These are phyloP conservation scores for Bujurquina vittata DNA, from an alignment of 2,113 vertebrate genomes.

Conservation along the genomic window DNA sequence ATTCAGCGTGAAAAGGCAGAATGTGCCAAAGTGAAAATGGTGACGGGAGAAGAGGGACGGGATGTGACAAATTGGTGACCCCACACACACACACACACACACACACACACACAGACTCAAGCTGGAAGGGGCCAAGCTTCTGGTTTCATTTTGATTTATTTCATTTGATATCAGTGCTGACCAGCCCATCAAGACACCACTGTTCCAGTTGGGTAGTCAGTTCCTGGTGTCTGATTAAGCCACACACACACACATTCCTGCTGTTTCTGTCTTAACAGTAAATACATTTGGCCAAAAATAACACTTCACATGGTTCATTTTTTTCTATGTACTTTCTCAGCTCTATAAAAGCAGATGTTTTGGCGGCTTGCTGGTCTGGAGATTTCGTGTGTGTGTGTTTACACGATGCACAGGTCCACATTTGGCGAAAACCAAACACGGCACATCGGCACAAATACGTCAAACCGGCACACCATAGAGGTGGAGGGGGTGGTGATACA, in stretches of 20 bases:
- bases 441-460: background rate
- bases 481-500: background rate
- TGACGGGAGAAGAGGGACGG: background rate
- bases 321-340: background rate
- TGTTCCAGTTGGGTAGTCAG: constrained; percentile 16
- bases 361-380: background rate
- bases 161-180: constrained; percentile 16
- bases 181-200: background rate
- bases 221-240: background rate
- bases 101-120: background rate
- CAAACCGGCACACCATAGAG: background rate
- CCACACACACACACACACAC: too few species aligned
- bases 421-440: background rate
- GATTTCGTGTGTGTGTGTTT: background rate
- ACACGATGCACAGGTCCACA: background rate
- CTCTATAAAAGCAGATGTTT: background rate
- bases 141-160: background rate
- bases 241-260: background rate
- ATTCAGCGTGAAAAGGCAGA: constrained; percentile 34
- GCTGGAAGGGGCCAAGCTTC: background rate
- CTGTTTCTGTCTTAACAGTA: constrained; percentile 5
- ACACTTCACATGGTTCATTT: background rate
- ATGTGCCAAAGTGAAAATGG: background rate
- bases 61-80: constrained; percentile 35
- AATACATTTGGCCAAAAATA: constrained; percentile 31